Conservation (phyloP, 2,888 invertebrate genomes). For the Polietes domitor region DNA sequence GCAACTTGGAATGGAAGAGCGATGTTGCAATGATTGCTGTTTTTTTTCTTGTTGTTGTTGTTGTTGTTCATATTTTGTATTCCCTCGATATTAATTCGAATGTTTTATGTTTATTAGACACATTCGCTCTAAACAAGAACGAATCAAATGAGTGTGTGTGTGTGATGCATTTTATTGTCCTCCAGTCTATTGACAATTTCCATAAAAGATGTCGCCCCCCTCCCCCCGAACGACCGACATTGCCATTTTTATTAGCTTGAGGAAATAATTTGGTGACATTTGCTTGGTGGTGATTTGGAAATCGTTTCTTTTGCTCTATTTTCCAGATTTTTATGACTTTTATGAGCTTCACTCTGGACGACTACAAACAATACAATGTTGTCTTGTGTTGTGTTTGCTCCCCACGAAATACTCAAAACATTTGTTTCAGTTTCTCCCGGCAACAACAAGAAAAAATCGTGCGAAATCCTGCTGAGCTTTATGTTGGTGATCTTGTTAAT, state of each 20-base stretch:
- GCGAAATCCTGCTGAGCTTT: constrained; percentile 62
- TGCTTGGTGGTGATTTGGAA: background rate
- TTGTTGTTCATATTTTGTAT: background rate
- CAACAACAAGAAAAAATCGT: constrained; percentile 49
- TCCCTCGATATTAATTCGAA: constrained; percentile 9
- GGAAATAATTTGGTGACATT: constrained; percentile 18
- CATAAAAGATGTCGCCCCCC: constrained; percentile 6
- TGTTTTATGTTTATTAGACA: constrained; percentile 23
- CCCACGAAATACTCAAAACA: background rate
- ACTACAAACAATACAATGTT: too few species aligned
- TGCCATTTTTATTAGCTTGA: background rate
- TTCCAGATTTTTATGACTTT: background rate
- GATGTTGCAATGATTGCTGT: background rate
- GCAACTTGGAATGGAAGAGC: background rate
- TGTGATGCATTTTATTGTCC: too few species aligned
- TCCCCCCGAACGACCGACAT: background rate
- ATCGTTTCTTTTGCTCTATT: constrained; percentile 2
- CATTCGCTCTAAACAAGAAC: background rate
- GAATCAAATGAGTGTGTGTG: too few species aligned
- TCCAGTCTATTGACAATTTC: background rate
- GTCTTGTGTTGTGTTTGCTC: too few species aligned
- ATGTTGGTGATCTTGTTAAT: constrained; percentile 42
- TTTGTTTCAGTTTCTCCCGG: constrained; percentile 16
- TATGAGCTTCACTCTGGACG: too few species aligned
- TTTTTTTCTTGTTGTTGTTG: background rate